Base-by-base conservation (phyloP, 2,797 vertebrate species). In the Paguma larvata region DNA sequence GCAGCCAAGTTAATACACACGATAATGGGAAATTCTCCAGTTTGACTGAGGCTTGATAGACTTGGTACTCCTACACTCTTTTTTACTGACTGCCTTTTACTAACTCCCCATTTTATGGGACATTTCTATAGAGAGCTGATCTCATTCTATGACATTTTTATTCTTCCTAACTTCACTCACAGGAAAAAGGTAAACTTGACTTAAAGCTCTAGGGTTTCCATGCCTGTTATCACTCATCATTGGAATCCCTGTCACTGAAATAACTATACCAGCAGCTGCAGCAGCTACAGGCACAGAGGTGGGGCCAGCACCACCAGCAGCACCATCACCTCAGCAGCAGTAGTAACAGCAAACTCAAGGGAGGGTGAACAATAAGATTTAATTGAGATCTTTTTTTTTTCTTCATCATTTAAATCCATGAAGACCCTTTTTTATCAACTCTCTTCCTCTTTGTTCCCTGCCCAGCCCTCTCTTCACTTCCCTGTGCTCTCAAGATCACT, bases 81-180 rank as follows among this genome's bases (percentile, higher is more conserved):
- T 93, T 96, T 96, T 86, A 95, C 68, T 87, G 68, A 79, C 89
- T 91, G 78, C 53, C 44, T 97, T 98, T 97, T 96, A 98, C 86
- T 89, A 92, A 97, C 89, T 95, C 63, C 68, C 72, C 59, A 38
- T 92, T 98, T 98, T 97, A 97, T 96, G 30, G 77, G 51, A 91
- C 41, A 65, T 89, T 93, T 96, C 94, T 82, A 72, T 6, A 83
- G 86, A 89, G 9, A 27, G 19, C 48, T 62, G 30, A 91, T 95
- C 93, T 97, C 46, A 34, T 85, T 72, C 51, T 68, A 23, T 44
- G 63, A 68, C 83, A 80, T 80, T 87, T 97, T 84, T 89, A 77
- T 92, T 96, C 89, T 93, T 89, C 53, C 77, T 91, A 67, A 96
- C 91, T 95, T 87, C 79, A 85, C 51, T 93, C 46, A 51, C 19